phyloP scores from a whole-genome alignment of 2,797 vertebrate genomes.

The Megalops cyprinoides region DNA sequence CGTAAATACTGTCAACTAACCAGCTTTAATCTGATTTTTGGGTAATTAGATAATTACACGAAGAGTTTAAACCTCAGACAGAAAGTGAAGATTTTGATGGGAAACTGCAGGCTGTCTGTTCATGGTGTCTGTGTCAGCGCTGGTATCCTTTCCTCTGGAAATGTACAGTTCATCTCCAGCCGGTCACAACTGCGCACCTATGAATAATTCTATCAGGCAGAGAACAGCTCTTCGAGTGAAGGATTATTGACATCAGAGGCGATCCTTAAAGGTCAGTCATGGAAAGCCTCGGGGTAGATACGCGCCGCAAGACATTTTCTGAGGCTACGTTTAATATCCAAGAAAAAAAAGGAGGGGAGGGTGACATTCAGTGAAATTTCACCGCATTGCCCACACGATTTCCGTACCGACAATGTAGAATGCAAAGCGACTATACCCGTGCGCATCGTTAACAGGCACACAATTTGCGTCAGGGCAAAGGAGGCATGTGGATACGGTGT shows the following conservation, averaged over 20 bases:
- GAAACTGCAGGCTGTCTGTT: background rate
- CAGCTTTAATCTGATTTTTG: background rate
- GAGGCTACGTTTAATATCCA: background rate
- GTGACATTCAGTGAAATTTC: slow-evolving; percentile 12
- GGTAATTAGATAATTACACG: background rate
- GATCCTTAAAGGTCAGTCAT: background rate
- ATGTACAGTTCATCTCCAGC: background rate
- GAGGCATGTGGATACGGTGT: background rate
- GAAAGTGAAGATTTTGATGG: background rate
- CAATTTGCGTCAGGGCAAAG: background rate
- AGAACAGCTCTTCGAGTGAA: background rate
- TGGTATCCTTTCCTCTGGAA: too few relatives aligned
- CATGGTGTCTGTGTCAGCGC: too few relatives aligned
- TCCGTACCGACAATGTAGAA: background rate
- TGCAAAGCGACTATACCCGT: background rate
- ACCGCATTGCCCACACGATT: slow-evolving; percentile 12
- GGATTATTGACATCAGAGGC: slow-evolving; percentile 5
- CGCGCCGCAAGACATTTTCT: background rate
- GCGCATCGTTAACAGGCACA: background rate
- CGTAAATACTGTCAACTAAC: background rate
- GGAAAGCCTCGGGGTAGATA: background rate
- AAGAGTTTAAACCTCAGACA: background rate
- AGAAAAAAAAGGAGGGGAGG: background rate
- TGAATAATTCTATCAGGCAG: background rate
- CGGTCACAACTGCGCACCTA: background rate